phyloP scores from a whole-genome alignment of 1,140 invertebrate genomes.

The Drosophila yakuba region DNA sequence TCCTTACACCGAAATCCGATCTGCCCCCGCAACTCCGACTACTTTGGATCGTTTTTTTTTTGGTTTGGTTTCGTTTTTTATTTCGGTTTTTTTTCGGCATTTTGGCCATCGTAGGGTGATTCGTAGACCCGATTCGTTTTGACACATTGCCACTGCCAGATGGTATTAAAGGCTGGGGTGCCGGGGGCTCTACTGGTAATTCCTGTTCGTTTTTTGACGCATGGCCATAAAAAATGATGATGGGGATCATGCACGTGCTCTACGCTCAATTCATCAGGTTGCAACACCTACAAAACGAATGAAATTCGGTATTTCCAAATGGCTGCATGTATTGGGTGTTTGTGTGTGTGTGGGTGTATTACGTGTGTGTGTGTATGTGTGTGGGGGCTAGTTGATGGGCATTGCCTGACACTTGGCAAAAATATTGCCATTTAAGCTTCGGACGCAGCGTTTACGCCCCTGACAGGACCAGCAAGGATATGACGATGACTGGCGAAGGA shows the following conservation, averaged over 20 bases:
- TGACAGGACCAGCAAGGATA: constrained; percentile 58
- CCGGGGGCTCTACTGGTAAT: constrained; percentile 7
- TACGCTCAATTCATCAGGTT: constrained; percentile 78
- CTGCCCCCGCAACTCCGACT: neutral
- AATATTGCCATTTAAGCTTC: constrained; percentile 78
- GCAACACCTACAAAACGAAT: constrained; percentile 61
- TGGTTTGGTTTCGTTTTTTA: neutral
- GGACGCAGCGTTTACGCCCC: constrained; percentile 71
- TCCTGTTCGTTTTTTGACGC: constrained; percentile 73
- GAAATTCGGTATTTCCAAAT: constrained; percentile 15
- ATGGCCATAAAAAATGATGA: constrained; percentile 80
- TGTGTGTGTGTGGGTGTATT: neutral
- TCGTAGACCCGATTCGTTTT: constrained; percentile 64
- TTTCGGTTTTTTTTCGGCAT: neutral
- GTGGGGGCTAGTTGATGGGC: constrained; percentile 58
- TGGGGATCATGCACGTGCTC: constrained; percentile 80
- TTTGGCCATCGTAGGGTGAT: neutral
- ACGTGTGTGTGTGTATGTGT: neutral
- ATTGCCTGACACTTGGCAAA: constrained; percentile 68
- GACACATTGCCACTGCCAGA: constrained; percentile 66
- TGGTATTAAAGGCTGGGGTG: constrained; percentile 1
- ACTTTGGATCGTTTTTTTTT: neutral
- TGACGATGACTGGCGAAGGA: constrained; percentile 37
- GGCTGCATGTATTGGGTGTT: neutral
- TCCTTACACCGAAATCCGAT: constrained; percentile 31